phyloP scores from a whole-genome alignment of 1,140 invertebrate genomes.

The Eueides isabella region DNA sequence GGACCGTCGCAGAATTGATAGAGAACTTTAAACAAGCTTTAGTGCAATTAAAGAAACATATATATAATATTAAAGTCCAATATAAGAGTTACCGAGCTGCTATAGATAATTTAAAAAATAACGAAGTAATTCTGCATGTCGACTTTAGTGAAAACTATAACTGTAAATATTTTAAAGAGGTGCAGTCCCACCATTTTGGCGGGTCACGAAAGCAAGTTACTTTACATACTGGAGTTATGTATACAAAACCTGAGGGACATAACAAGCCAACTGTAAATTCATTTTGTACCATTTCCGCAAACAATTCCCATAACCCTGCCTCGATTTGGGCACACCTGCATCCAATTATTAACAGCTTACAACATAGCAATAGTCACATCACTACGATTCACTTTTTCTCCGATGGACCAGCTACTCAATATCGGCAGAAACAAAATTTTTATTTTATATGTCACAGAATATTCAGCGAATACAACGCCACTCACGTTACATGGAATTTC shows the following conservation, averaged over 20 bases:
- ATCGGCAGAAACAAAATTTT: too few species aligned
- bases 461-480: too few species aligned
- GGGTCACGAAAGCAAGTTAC: slow-evolving; percentile 44
- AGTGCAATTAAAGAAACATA: slow-evolving; percentile 30
- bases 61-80: slow-evolving; percentile 41
- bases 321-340: slow-evolving; percentile 48
- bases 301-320: slow-evolving; percentile 34
- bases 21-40: slow-evolving; percentile 26
- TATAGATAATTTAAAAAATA: slow-evolving; percentile 30
- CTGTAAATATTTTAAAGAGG: slow-evolving; percentile 45
- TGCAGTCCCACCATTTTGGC: slow-evolving; percentile 50
- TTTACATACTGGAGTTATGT: slow-evolving; percentile 45
- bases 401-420: slow-evolving; percentile 49
- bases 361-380: slow-evolving; percentile 24
- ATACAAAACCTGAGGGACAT: slow-evolving; percentile 29
- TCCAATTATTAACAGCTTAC: slow-evolving; percentile 39
- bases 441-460: too few species aligned
- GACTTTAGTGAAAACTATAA: slow-evolving; percentile 49
- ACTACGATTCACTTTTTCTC: slow-evolving; percentile 46
- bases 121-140: slow-evolving; percentile 39
- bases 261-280: slow-evolving; percentile 43
- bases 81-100: slow-evolving; percentile 28
- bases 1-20: slow-evolving; percentile 24
- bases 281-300: slow-evolving; percentile 42
- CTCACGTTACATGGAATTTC: too few species aligned